Percentiles rank a stretch among this genome's conserved stretches.
These are phyloP conservation scores for Ictidomys tridecemlineatus DNA, from an alignment of 2,113 vertebrate species.

Conservation along the genomic window DNA sequence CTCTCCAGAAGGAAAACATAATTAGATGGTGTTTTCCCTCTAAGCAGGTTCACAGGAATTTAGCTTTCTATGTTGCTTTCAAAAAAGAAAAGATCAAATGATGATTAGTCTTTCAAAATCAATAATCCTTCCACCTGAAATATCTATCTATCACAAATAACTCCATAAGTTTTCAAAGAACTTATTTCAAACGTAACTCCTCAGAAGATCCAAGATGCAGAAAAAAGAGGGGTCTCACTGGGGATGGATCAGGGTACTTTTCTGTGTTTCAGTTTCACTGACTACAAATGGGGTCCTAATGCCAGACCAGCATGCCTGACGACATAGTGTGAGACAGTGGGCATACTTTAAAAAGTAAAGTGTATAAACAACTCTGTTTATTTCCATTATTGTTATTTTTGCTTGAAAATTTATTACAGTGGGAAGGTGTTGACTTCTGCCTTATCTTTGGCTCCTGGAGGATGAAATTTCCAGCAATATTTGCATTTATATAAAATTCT, in stretches of 20 bases:
- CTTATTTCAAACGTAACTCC: background rate
- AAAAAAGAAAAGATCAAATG: background rate
- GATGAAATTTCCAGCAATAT: constrained; percentile 54
- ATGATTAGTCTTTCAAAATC: constrained; percentile 49
- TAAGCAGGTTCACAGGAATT: background rate
- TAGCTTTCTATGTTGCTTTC: background rate
- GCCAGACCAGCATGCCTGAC: too few relatives aligned
- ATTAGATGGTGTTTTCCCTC: background rate
- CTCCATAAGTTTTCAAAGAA: background rate
- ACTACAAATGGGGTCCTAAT: background rate
- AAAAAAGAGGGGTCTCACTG: background rate
- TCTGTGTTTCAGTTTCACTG: background rate
- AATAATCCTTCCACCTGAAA: background rate
- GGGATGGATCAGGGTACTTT: background rate
- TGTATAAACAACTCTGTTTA: constrained; percentile 2
- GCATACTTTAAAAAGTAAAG: background rate
- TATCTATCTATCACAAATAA: background rate
- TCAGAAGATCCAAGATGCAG: background rate
- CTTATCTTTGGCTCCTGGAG: constrained; percentile 54
- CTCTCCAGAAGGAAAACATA: background rate
- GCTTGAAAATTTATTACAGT: constrained; percentile 3
- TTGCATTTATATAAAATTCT: constrained; percentile 67
- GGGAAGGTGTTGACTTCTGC: background rate
- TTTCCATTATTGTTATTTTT: constrained; percentile 55
- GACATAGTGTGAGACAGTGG: background rate